Conservation (phyloP, 2,888 invertebrate species). For the Apantesis nais region DNA sequence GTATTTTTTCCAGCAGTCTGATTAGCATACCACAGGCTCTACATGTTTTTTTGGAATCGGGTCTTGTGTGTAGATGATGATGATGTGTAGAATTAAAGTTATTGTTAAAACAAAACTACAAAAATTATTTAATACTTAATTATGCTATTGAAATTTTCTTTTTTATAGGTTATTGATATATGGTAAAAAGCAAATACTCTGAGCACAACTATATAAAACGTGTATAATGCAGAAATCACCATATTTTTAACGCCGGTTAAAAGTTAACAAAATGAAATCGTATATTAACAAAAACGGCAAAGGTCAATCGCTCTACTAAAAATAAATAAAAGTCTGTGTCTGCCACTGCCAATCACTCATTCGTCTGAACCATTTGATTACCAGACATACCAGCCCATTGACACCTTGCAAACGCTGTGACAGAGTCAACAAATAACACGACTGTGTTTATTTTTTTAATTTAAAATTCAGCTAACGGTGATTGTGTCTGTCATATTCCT, state of each 20-base stretch:
- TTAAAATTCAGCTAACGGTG: neutral
- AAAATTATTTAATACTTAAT: no score
- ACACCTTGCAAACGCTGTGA: neutral
- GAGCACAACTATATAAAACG: neutral
- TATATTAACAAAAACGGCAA: neutral
- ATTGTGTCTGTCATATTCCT: neutral
- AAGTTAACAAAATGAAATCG: neutral
- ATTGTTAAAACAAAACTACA: no score
- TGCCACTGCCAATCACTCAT: slow-evolving; percentile 2
- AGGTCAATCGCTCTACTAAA: neutral
- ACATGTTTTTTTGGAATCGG: no score
- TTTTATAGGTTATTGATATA: no score
- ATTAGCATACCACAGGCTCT: no score
- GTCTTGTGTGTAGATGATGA: no score
- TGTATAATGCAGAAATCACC: neutral
- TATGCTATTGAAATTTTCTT: no score
- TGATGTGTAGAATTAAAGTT: no score
- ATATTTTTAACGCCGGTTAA: neutral
- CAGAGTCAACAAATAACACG: neutral
- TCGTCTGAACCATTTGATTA: neutral
- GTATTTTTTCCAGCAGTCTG: no score
- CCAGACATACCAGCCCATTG: neutral
- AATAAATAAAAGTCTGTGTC: neutral
- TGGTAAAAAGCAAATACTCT: no score
- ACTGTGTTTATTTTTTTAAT: neutral